Base-by-base conservation (phyloP, 2,113 vertebrate species). In the Gobiocypris rarus region DNA sequence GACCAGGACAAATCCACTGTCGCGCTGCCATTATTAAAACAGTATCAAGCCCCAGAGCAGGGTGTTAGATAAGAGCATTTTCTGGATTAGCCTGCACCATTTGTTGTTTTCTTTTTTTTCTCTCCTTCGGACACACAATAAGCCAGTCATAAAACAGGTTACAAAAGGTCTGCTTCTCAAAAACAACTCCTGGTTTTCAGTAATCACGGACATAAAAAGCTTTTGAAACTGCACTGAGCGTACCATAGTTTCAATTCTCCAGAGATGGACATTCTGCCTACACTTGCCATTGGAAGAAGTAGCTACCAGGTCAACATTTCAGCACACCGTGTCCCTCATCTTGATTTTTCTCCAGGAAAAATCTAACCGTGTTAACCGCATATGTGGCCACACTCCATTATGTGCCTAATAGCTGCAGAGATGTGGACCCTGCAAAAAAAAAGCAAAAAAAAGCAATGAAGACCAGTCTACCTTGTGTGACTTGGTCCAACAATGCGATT, bases 1-100 rank as follows among this genome's bases (percentile, higher is more conserved):
- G 89, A 93, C 92, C 90, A 91, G 89, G 91, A 92, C 89, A 94
- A 94, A 93, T 92, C 91, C 88, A 54, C 84, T 84, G 83, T 83
- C 82, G 84, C 89, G 86, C 89, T 38, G 74, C 77, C 24, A 65
- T 94, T 95, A 93, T 95, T 94, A 93, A 92, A 94, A 94, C 92
- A 93, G 93, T 93, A 93, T 92, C 94, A 92, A 91, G 89, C 89
- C 90, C 86, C 85, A 63, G 85, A 82, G 89, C 89, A 86, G 63
- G 90, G 91, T 89, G 91, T 93, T 92, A 93, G 91, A 89, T 84
- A 88, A 90, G 81, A 92, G 90, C 89, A 89, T 76, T 50, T 87
- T 48, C 87, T 89, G 89, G 92, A 93, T 94, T 91, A 92, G 87
- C 84, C 48, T 79, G 82, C 43, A 76, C 45, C 56, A 74, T 87